Conservation (phyloP, 2,113 vertebrate species). For the Paradoxurus hermaphroditus region DNA sequence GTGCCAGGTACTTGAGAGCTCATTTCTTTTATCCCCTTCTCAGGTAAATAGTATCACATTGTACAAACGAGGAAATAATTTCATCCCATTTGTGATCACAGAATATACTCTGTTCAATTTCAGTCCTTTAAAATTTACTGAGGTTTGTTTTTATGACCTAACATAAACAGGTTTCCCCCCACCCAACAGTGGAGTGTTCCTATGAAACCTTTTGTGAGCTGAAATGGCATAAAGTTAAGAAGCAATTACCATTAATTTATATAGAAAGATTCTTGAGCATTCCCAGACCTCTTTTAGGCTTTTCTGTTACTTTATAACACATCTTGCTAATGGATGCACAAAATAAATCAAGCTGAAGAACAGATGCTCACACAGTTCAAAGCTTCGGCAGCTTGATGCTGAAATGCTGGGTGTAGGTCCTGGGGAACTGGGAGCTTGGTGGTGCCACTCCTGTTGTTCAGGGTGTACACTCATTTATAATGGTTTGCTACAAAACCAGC, state of each 20-base stretch:
- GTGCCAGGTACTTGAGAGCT: background rate
- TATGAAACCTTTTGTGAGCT: background rate
- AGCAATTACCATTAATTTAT: background rate
- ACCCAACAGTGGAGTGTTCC: background rate
- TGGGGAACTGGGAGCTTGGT: background rate
- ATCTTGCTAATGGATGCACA: background rate
- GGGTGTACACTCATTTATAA: background rate
- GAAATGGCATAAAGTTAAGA: background rate
- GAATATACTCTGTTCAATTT: background rate
- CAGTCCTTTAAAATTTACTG: background rate
- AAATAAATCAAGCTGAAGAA: background rate
- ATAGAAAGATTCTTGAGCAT: background rate
- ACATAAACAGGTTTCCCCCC: background rate
- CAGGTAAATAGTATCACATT: background rate
- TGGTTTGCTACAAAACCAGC: background rate
- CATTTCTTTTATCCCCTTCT: background rate
- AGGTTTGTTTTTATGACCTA: background rate
- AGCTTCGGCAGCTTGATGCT: background rate
- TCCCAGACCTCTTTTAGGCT: background rate
- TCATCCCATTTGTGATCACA: background rate
- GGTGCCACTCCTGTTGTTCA: background rate
- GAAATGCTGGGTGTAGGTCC: background rate
- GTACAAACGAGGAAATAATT: constrained; percentile 5
- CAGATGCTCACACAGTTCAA: background rate
- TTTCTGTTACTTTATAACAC: background rate